These are phyloP conservation scores for Drosophila kuntzei DNA, from an alignment of 2,888 invertebrate genomes.

Conservation along the genomic window DNA sequence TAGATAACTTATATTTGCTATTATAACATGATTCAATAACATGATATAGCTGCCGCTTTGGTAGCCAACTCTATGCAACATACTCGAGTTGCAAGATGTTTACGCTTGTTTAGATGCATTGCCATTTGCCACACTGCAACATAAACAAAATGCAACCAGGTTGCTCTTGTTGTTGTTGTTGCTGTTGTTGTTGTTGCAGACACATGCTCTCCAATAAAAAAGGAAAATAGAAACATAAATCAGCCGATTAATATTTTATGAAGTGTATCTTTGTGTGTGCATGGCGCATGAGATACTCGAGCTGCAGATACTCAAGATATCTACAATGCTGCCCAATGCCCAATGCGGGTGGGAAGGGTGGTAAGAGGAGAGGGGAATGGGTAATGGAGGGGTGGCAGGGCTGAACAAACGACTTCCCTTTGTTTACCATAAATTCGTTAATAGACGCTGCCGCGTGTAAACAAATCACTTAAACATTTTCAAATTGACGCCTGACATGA, in stretches of 20 bases:
- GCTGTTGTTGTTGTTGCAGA: conserved; percentile 31
- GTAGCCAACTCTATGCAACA: not conserved
- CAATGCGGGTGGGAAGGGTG: conserved; percentile 1
- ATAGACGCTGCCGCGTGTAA: conserved; percentile 83
- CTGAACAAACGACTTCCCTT: conserved; percentile 80
- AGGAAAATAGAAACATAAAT: conserved; percentile 79
- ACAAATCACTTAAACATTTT: conserved; percentile 84
- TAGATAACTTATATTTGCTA: too few relatives aligned
- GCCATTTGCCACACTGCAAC: conserved; percentile 52
- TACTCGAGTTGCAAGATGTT: conserved; percentile 40
- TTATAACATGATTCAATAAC: too few relatives aligned
- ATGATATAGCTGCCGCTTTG: conserved; percentile 3
- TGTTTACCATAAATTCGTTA: conserved; percentile 83
- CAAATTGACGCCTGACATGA: conserved; percentile 81
- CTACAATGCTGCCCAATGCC: conserved; percentile 48
- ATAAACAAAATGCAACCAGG: conserved; percentile 51
- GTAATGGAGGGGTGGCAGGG: conserved; percentile 17
- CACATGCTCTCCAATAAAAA: conserved; percentile 71
- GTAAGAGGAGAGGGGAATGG: not conserved
- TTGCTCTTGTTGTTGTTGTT: conserved; percentile 12
- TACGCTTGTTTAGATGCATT: conserved; percentile 58
- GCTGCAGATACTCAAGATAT: conserved; percentile 29
- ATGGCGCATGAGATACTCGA: conserved; percentile 40
- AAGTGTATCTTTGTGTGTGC: conserved; percentile 70
- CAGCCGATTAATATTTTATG: conserved; percentile 82